A percentile compares a stretch with the other conserved stretches of the same genome.
phyloP scores from a whole-genome alignment of 2,113 vertebrate genomes.

The Indri indri region DNA sequence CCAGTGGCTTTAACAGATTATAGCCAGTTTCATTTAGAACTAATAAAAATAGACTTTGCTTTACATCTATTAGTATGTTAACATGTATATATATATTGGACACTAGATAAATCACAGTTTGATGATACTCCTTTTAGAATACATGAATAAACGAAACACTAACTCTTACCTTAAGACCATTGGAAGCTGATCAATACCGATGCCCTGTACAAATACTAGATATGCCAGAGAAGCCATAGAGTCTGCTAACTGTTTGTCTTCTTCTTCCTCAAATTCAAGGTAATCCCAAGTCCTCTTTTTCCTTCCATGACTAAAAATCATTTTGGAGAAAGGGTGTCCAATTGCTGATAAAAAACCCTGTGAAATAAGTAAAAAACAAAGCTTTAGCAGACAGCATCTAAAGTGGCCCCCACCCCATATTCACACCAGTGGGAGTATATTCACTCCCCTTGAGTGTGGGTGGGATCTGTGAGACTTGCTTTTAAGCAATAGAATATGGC shows the following conservation, averaged over 20 bases:
- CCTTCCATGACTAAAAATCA: constrained; percentile 77
- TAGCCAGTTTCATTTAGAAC: not conserved
- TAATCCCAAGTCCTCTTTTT: constrained; percentile 78
- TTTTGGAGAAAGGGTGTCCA: constrained; percentile 80
- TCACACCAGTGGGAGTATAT: not conserved
- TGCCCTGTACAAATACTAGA: constrained; percentile 93
- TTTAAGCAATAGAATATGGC: not conserved
- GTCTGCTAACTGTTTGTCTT: constrained; percentile 83
- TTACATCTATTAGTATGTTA: not conserved
- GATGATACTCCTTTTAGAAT: not conserved
- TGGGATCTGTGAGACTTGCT: not conserved
- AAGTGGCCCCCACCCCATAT: not conserved
- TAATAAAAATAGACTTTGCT: constrained; percentile 27
- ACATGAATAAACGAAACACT: not conserved
- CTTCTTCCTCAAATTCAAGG: constrained; percentile 82
- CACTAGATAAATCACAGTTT: not conserved
- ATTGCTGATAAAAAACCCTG: constrained; percentile 83
- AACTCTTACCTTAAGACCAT: constrained; percentile 90
- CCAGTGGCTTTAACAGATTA: not conserved
- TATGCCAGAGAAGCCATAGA: constrained; percentile 93
- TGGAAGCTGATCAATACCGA: constrained; percentile 89
- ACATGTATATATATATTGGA: not conserved
- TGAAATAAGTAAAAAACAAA: constrained; percentile 52
- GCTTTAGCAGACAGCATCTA: not conserved
- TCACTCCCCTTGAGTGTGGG: not conserved